phyloP scores from a whole-genome alignment of 2,888 invertebrate species.

The Cephus spinipes region DNA sequence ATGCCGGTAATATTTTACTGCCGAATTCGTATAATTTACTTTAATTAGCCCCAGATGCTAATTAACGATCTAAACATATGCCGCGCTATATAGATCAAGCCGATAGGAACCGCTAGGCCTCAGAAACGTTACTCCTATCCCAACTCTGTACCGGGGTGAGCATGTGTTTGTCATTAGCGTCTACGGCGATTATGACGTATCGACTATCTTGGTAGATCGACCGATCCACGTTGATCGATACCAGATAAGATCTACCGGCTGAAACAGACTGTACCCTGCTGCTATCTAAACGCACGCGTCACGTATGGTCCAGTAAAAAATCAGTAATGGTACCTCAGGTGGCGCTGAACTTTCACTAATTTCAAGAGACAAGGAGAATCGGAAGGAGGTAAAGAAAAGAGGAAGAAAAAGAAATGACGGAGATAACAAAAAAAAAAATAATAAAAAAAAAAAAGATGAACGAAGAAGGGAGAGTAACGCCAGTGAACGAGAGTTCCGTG shows the following conservation, averaged over 20 bases:
- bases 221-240: slow-evolving; percentile 12
- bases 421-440: not conserved
- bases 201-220: slow-evolving; percentile 28
- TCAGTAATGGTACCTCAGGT: not conserved
- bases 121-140: not conserved
- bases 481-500: slow-evolving; percentile 36
- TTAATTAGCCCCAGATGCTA: slow-evolving; percentile 64
- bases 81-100: slow-evolving; percentile 36
- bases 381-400: not conserved
- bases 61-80: slow-evolving; percentile 63
- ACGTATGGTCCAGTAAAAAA: not conserved
- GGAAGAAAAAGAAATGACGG: not conserved
- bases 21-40: slow-evolving; percentile 57
- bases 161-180: slow-evolving; percentile 63
- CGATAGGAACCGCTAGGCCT: slow-evolving; percentile 1
- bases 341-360: not conserved
- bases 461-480: slow-evolving; percentile 14
- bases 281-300: not conserved
- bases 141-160: slow-evolving; percentile 32
- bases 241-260: not conserved
- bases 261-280: not conserved
- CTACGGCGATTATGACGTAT: slow-evolving; percentile 45
- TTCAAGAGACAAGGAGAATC: not conserved
- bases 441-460: not conserved
- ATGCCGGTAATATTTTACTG: slow-evolving; percentile 48